Conservation (phyloP, 2,113 vertebrate genomes). For the Thryonomys swinderianus region DNA sequence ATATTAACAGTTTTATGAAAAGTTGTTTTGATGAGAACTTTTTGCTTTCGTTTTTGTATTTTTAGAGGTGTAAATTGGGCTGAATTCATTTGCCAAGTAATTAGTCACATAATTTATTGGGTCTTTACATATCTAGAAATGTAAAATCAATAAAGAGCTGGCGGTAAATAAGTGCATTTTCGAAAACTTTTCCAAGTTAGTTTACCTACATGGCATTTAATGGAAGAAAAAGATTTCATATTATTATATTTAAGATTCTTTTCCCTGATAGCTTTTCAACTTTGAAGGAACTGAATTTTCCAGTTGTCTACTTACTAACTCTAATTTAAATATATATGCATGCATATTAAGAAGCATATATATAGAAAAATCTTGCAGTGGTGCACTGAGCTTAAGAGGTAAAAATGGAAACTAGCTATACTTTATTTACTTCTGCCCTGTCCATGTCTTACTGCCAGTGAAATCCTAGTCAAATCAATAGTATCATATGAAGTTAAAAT, state of each 20-base stretch:
- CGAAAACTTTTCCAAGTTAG: constrained; percentile 18
- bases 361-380: not conserved
- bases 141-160: constrained; percentile 3
- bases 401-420: not conserved
- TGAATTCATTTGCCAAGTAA: constrained; percentile 14
- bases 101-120: constrained; percentile 33
- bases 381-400: not conserved
- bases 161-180: constrained; percentile 8
- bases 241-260: not conserved
- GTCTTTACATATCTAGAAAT: not conserved
- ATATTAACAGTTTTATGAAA: constrained; percentile 20
- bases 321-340: not conserved
- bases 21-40: not conserved
- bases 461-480: not conserved
- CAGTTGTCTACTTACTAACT: not conserved
- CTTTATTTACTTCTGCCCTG: not conserved
- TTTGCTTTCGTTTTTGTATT: not conserved
- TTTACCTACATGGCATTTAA: constrained; percentile 9
- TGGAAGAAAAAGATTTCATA: not conserved
- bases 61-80: not conserved
- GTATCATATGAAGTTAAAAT: not conserved
- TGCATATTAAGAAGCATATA: not conserved
- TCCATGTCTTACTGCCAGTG: not conserved
- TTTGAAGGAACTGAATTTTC: constrained; percentile 20
- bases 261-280: not conserved